Conservation (phyloP, 1,140 invertebrate species). For the Popillia japonica region DNA sequence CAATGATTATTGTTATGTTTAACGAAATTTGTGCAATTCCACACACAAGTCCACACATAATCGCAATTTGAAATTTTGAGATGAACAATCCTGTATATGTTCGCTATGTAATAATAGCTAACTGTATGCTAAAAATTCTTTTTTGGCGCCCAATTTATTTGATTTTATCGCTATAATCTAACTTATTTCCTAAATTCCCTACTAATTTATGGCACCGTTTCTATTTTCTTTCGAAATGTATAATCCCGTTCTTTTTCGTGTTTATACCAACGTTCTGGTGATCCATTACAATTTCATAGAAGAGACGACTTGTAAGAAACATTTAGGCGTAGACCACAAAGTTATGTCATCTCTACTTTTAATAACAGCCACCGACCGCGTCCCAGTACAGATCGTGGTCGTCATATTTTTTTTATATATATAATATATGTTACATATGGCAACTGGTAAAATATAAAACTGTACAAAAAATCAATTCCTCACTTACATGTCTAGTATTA, state of each 20-base stretch:
- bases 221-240: not conserved
- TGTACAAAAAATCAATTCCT: slow-evolving; percentile 49
- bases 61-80: no score
- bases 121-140: not conserved
- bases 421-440: slow-evolving; percentile 36
- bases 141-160: not conserved
- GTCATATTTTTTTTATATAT: slow-evolving; percentile 39
- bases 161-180: not conserved
- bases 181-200: slow-evolving; percentile 16
- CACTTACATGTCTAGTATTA: slow-evolving; percentile 30
- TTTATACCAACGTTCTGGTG: slow-evolving; percentile 42
- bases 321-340: slow-evolving; percentile 46
- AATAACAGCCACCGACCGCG: slow-evolving; percentile 37
- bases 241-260: not conserved
- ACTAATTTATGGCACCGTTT: slow-evolving; percentile 35
- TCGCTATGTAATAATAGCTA: not conserved
- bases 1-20: no score
- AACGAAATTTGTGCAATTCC: no score
- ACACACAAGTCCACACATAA: no score
- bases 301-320: slow-evolving; percentile 53
- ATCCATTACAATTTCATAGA: slow-evolving; percentile 41
- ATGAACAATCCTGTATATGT: no score
- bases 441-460: slow-evolving; percentile 43
- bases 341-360: slow-evolving; percentile 45
- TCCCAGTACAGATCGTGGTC: slow-evolving; percentile 36